Conservation (phyloP, 2,888 invertebrate genomes). For the Lasius platythorax region DNA sequence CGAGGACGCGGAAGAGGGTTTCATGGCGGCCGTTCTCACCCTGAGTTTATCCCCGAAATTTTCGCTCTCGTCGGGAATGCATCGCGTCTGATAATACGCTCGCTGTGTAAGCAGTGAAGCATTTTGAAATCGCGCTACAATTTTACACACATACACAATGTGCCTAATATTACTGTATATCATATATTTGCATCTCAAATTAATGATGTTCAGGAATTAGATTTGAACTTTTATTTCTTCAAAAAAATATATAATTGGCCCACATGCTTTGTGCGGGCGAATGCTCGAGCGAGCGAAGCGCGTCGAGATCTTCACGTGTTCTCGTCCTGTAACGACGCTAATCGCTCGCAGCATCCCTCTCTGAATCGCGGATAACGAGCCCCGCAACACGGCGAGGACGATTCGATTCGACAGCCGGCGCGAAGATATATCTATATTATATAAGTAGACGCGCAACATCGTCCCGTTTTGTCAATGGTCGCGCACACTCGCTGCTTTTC, state of each 20-base stretch:
- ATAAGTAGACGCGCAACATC: constrained; percentile 18
- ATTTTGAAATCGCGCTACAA: neutral
- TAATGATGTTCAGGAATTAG: neutral
- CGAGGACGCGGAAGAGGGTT: constrained; percentile 10
- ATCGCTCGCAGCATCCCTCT: constrained; percentile 14
- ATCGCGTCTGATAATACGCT: neutral
- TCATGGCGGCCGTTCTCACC: constrained; percentile 39
- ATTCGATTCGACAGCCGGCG: constrained; percentile 28
- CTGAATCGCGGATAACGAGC: neutral
- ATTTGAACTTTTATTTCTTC: no score
- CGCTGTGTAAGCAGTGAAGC: neutral
- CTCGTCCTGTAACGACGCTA: neutral
- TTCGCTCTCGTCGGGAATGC: neutral
- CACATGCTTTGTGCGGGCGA: neutral
- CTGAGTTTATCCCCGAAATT: constrained; percentile 20
- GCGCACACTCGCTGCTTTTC: neutral
- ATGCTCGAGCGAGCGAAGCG: neutral
- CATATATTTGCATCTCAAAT: neutral
- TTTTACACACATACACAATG: neutral
- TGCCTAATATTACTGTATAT: neutral
- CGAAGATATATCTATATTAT: constrained; percentile 16
- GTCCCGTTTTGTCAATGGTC: constrained; percentile 26
- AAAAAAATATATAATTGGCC: neutral
- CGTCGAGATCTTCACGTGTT: constrained; percentile 64
- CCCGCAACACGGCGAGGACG: neutral